Percentiles rank a stretch among this genome's conserved stretches.
phyloP scores from a whole-genome alignment of 2,797 vertebrate genomes.

The Toxotes lorentzi region DNA sequence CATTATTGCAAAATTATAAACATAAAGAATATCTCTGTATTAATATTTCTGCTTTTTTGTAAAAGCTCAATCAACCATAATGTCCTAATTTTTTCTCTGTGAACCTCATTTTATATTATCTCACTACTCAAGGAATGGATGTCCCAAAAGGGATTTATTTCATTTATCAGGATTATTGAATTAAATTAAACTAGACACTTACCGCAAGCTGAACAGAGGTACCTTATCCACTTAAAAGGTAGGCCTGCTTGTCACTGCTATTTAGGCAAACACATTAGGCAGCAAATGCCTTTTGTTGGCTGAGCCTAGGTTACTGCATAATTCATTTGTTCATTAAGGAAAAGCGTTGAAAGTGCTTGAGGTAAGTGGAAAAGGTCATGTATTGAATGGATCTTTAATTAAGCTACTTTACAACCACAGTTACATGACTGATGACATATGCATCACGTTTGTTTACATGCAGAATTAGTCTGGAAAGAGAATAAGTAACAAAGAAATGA shows the following conservation, averaged over 20 bases:
- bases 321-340: slow-evolving; percentile 84
- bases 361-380: slow-evolving; percentile 82
- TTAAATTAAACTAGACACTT: slow-evolving; percentile 92
- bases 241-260: slow-evolving; percentile 84
- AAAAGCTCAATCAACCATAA: slow-evolving; percentile 91
- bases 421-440: slow-evolving; percentile 75
- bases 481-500: slow-evolving; percentile 18
- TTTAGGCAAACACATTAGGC: slow-evolving; percentile 86
- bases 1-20: slow-evolving; percentile 92
- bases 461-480: slow-evolving; percentile 50
- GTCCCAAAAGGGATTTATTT: slow-evolving; percentile 92
- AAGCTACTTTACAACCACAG: slow-evolving; percentile 79
- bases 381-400: slow-evolving; percentile 83
- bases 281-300: slow-evolving; percentile 82
- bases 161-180: slow-evolving; percentile 92
- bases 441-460: slow-evolving; percentile 72
- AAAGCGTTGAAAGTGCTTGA: slow-evolving; percentile 77
- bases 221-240: slow-evolving; percentile 87
- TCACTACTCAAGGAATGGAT: slow-evolving; percentile 87
- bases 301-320: slow-evolving; percentile 79
- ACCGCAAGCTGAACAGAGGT: slow-evolving; percentile 82
- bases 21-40: slow-evolving; percentile 91
- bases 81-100: slow-evolving; percentile 91
- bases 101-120: slow-evolving; percentile 92
- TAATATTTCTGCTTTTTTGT: slow-evolving; percentile 91